Conservation (phyloP, 2,797 vertebrate genomes). For the Pampus argenteus region DNA sequence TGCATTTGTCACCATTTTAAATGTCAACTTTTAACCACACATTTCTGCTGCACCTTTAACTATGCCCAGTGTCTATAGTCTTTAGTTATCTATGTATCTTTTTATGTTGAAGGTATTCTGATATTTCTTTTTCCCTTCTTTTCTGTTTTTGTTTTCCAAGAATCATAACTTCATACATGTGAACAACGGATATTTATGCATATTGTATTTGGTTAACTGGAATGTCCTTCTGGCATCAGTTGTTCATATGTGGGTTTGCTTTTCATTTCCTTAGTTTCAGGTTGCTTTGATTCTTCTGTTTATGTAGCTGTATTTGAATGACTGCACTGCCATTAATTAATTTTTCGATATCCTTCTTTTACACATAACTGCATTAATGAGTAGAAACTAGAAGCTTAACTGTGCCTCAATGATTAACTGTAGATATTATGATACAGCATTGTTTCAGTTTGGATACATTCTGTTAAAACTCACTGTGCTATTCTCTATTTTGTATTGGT, state of each 20-base stretch:
- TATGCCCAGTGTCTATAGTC: background rate
- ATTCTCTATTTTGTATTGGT: slow-evolving; percentile 14
- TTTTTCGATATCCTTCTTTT: background rate
- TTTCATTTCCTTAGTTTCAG: background rate
- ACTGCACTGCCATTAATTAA: slow-evolving; percentile 4
- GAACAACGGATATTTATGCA: background rate
- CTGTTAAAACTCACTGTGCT: background rate
- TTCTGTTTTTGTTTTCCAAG: background rate
- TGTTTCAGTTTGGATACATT: background rate
- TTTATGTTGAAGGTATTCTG: background rate
- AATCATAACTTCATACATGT: background rate
- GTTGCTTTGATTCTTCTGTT: background rate
- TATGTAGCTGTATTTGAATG: slow-evolving; percentile 19
- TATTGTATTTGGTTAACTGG: background rate
- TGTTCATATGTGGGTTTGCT: background rate
- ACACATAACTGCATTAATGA: slow-evolving; percentile 1
- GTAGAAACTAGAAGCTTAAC: background rate
- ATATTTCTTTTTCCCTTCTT: background rate
- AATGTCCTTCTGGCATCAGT: background rate
- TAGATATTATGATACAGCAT: background rate
- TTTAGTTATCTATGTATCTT: background rate
- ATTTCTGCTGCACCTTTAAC: background rate
- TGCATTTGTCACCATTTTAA: background rate
- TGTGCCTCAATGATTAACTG: slow-evolving; percentile 16
- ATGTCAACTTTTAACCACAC: background rate